Evolutionary conservation across 2,888 invertebrate species (phyloP), one percentile per base, ranked within the genome.

Genomic region (Sminthurinus aureus): DNA sequence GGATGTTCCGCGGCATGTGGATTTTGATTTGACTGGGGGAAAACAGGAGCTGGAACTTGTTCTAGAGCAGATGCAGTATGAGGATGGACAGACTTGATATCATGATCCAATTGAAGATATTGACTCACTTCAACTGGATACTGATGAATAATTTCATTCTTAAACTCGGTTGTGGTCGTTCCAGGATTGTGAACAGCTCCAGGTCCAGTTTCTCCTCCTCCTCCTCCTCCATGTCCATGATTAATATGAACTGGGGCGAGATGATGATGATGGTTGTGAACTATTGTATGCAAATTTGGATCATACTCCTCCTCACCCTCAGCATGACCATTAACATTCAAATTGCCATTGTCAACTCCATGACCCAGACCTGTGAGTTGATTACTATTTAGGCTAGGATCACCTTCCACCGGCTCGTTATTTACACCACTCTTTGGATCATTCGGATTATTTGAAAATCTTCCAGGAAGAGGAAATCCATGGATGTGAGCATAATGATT

Each of bases 391-490:
- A n/a, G n/a, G 12, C 67, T 67, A 8, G 12, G 22, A 11, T 26
- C 71, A 22, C 26, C 58, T 9, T 13, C 15, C 13, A 18, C 58
- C 13, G 13, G 1, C 2, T 58, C 1, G 9, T 58, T 58, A 58
- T 58, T 58, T 18, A 18, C 15, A 6, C 18, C 18, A 6, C 2
- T 15, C 13, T 58, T 58, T 13, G 58, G 58, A 18, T 18, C 26
- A 77, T 58, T 77, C 0, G 64, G 20, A 4, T 78, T 24, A 12
- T 18, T 51, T 50, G 20, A 69, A 20, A 79, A 87, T 15, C 87
- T 69, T 3, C 85, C 85, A 0, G 87, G 87, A 67, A 85, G 85
- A 8, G 87, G 87, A 58, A 87, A 87, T 0, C 87, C 87, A n/a
- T 86, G 85, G n/a, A 85, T 84, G 24, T 82, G 76, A n/a, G 86